These are phyloP conservation scores for Heliconius hewitsoni DNA, from an alignment of 1,140 invertebrate genomes.

Conservation along the genomic window DNA sequence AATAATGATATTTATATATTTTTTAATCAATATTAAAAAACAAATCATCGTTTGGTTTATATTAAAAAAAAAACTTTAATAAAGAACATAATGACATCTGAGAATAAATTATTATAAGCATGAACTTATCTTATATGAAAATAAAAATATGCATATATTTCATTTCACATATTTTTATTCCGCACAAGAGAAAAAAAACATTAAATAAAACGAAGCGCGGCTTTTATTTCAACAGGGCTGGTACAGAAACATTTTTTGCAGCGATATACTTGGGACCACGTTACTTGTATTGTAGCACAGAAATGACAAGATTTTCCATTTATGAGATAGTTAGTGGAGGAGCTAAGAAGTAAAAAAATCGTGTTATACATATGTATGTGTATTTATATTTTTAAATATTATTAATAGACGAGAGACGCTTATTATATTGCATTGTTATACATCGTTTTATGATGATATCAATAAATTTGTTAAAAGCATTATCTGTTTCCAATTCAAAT, in stretches of 20 bases:
- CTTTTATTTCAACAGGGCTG: constrained; percentile 5
- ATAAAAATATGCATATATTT: background rate
- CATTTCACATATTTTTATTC: background rate
- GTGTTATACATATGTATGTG: background rate
- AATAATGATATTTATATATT: background rate
- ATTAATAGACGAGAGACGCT: background rate
- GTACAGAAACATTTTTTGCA: constrained; percentile 2
- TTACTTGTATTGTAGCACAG: background rate
- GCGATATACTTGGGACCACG: background rate
- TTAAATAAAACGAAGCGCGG: background rate
- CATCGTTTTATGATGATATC: background rate
- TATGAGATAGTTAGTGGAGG: background rate
- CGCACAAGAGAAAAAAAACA: background rate
- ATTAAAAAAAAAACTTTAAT: background rate
- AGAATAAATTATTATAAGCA: background rate
- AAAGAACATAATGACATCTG: background rate
- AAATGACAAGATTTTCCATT: background rate
- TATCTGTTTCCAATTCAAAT: background rate
- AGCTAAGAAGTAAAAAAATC: background rate
- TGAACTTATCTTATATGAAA: background rate
- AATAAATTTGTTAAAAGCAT: background rate
- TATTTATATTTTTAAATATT: background rate
- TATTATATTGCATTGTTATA: too few relatives aligned
- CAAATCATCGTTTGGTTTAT: background rate
- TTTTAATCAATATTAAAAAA: too few relatives aligned